A percentile compares a stretch with the other conserved stretches of the same genome.
Evolutionary conservation across 1,140 invertebrate species (phyloP).

Genomic region (Aphis gossypii): DNA sequence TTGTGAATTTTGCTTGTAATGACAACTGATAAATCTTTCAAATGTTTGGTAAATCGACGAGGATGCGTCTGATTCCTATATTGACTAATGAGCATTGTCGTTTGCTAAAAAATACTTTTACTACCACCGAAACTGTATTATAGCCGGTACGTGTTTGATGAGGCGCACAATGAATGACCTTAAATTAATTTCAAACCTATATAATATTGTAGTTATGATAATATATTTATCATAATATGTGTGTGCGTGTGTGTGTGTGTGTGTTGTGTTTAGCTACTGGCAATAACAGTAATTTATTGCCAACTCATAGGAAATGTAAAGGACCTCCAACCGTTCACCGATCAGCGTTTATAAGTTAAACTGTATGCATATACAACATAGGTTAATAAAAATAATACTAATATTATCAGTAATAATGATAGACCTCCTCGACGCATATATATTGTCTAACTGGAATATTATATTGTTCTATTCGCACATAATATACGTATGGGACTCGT

Average conservation of each 20-base stretch:
- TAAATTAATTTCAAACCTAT: conserved; percentile 37
- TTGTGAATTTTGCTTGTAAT: neutral
- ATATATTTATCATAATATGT: neutral
- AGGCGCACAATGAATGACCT: neutral
- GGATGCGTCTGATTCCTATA: neutral
- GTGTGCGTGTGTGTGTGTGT: neutral
- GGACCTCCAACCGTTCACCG: conserved; percentile 44
- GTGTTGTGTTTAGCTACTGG: neutral
- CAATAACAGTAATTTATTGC: conserved; percentile 43
- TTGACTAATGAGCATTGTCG: neutral
- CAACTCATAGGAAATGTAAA: conserved; percentile 41
- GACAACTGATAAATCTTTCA: neutral
- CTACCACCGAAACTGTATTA: neutral
- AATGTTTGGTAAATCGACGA: neutral
- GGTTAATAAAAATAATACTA: neutral
- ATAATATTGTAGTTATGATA: conserved; percentile 42
- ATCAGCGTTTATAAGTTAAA: conserved; percentile 35
- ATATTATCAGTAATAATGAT: neutral
- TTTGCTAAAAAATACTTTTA: conserved; percentile 17
- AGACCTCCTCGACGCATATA: neutral
- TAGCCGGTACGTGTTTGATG: neutral
- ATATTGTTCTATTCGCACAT: too few relatives aligned
- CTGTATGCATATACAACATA: neutral
- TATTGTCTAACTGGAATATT: too few relatives aligned
- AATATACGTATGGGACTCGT: neutral